phyloP scores from a whole-genome alignment of 1,140 invertebrate genomes.

The Bombus fervidus region DNA sequence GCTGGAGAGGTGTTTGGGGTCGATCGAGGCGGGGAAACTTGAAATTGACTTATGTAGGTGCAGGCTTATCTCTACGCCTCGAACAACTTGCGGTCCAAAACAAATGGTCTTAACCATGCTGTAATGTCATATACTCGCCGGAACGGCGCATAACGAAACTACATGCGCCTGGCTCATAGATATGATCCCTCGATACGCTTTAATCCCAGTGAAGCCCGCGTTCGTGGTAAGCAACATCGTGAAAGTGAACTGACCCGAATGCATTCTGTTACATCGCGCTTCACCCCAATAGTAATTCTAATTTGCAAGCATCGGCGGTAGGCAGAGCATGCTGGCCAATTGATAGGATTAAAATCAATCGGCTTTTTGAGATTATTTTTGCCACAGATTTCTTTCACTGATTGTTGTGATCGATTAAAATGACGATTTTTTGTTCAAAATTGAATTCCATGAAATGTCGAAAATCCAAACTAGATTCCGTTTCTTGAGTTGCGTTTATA shows the following conservation, averaged over 20 bases:
- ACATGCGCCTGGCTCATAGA: conserved; percentile 55
- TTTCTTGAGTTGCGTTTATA: too few relatives aligned
- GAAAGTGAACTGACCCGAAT: conserved; percentile 38
- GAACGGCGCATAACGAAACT: conserved; percentile 55
- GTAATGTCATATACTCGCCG: conserved; percentile 54
- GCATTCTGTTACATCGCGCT: conserved; percentile 48
- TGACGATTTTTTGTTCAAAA: background rate
- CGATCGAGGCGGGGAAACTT: conserved; percentile 43
- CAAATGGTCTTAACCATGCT: conserved; percentile 55
- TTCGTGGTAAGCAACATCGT: conserved; percentile 47
- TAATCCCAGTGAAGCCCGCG: conserved; percentile 59
- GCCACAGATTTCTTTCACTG: background rate
- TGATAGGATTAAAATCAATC: conserved; percentile 29
- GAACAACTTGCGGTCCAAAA: conserved; percentile 53
- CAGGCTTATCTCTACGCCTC: conserved; percentile 46
- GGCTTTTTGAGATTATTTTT: background rate
- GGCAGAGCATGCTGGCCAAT: conserved; percentile 6
- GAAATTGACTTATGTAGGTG: conserved; percentile 59
- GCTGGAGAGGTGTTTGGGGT: background rate
- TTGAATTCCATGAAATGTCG: background rate
- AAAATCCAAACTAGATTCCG: background rate
- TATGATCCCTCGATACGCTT: conserved; percentile 65
- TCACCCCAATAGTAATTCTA: conserved; percentile 61
- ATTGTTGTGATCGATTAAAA: too few relatives aligned
- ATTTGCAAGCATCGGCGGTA: conserved; percentile 49